Conservation (phyloP, 2,797 vertebrate species). For the Adrianichthys oophorus region DNA sequence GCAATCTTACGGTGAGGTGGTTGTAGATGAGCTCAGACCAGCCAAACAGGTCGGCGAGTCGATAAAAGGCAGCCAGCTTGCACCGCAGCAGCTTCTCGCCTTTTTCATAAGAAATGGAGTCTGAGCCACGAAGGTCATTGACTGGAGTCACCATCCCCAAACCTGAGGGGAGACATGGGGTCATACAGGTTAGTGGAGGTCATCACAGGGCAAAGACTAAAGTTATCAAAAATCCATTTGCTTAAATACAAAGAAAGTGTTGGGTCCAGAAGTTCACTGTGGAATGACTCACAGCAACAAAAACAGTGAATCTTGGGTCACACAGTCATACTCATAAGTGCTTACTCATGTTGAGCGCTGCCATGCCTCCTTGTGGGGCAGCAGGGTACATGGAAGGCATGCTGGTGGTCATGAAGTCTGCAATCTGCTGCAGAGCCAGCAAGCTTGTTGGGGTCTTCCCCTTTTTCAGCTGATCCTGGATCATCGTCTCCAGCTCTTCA, state of each 20-base stretch:
- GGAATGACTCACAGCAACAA: neutral
- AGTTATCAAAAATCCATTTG: neutral
- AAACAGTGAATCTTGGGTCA: constrained; percentile 14
- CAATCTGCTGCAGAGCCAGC: constrained; percentile 96
- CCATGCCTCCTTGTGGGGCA: constrained; percentile 95
- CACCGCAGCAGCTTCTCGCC: constrained; percentile 94
- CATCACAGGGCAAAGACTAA: neutral
- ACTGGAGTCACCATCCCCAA: constrained; percentile 98
- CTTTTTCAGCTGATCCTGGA: constrained; percentile 97
- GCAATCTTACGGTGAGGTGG: constrained; percentile 90
- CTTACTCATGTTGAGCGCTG: constrained; percentile 98
- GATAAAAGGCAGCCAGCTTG: constrained; percentile 94
- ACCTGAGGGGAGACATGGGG: constrained; percentile 70
- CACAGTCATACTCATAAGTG: constrained; percentile 26
- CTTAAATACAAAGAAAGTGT: neutral
- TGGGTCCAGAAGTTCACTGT: too few species aligned
- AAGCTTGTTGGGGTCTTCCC: constrained; percentile 96
- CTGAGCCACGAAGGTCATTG: constrained; percentile 95
- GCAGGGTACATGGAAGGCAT: constrained; percentile 94
- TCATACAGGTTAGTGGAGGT: neutral
- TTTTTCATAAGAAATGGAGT: constrained; percentile 97
- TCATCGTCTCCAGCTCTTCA: constrained; percentile 98
- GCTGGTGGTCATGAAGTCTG: constrained; percentile 95
- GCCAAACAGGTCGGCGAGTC: constrained; percentile 92
- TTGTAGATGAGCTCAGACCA: constrained; percentile 99